Base-by-base conservation (phyloP, 2,888 invertebrate species). In the Sphecodes monilicornis region DNA sequence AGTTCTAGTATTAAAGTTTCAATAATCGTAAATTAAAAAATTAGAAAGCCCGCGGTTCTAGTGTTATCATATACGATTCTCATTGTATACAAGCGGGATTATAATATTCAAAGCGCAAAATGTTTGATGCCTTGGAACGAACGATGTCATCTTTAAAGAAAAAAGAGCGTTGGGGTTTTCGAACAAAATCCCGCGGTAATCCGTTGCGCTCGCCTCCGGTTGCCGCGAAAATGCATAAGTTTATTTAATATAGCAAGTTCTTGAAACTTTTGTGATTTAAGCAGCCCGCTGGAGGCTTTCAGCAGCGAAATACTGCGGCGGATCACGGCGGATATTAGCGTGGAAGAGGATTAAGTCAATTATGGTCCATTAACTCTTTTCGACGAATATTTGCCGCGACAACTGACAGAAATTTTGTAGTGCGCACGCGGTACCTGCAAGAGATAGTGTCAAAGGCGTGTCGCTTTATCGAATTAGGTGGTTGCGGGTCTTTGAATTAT, bases 231-330 rank as follows among this genome's bases (percentile, higher is more conserved):
- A 57, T 60, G 32, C 16, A 36, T 43, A 71, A 57, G 46, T 69
- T 78, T 78, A 71, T 72, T 71, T 64, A 64, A 78, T 78, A 71
- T 43, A 16, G 60, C 18, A 46, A 60, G 78, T 36, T 36, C 18
- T 16, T 46, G 78, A 32, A 60, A 46, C 46, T 64, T 78, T 64
- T 46, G 64, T 60, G 43, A n/a, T 60, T 43, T 29, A 64, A 74
- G 74, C 41, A 39, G 18, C 22, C 3, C 60, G 29, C 22, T 29
- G 60, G 29, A 43, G 57, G 41, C 22, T 29, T 5, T 29, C 64
- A 2, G 18, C 16, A 18, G 60, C 29, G 60, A 22, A 74, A 60
- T 60, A 32, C 74, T 13, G 74, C 41, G 22, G n/a, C 26, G 73
- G 10, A 36, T 73, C 41, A 29, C 22, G 39, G 10, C 36, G 74